phyloP scores from a whole-genome alignment of 2,113 vertebrate species.

The Phaethornis superciliosus region DNA sequence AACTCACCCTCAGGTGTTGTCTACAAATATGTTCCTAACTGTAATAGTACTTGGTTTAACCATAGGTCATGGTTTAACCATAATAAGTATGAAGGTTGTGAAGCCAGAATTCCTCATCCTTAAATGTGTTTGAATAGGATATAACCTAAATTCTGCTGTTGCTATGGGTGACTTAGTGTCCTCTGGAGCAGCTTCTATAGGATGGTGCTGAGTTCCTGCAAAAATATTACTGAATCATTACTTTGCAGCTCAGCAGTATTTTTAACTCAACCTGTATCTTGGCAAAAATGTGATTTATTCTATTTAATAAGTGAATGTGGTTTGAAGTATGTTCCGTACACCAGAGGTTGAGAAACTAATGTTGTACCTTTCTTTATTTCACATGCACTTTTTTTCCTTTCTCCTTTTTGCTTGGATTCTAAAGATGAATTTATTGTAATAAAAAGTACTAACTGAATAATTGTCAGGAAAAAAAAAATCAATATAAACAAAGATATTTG shows the following conservation, averaged over 20 bases:
- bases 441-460: conserved; percentile 1
- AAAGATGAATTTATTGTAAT: not conserved
- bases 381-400: not conserved
- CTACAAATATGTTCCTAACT: too few species aligned
- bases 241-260: not conserved
- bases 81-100: too few species aligned
- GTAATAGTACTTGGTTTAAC: too few species aligned
- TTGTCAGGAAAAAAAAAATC: not conserved
- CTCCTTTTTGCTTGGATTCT: not conserved
- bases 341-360: not conserved
- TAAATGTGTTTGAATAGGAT: not conserved
- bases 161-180: not conserved
- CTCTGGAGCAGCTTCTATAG: not conserved
- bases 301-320: not conserved
- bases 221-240: not conserved
- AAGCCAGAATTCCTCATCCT: too few species aligned
- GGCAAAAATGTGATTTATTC: not conserved
- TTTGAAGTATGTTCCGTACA: not conserved
- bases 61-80: too few species aligned
- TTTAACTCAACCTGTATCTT: not conserved
- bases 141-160: not conserved
- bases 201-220: not conserved
- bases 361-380: not conserved
- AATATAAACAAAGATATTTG: not conserved
- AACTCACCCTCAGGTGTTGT: not conserved